These are phyloP conservation scores for Acronicta alni DNA, from an alignment of 2,888 invertebrate species.

Conservation along the genomic window DNA sequence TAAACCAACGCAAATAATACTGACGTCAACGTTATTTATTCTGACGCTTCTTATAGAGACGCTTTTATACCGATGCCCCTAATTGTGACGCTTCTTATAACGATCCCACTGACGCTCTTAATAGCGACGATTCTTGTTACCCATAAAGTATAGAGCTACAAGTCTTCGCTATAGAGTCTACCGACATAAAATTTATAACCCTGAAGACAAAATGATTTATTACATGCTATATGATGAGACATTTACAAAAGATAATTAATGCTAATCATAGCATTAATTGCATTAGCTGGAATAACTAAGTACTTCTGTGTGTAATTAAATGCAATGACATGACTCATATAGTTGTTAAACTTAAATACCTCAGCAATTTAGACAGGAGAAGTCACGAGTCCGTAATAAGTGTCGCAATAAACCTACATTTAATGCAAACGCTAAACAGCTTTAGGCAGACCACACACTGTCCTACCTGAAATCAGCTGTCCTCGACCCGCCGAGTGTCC, in stretches of 20 bases:
- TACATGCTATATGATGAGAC: not conserved
- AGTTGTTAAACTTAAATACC: constrained; percentile 39
- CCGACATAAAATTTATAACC: too few relatives aligned
- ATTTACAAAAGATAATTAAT: not conserved
- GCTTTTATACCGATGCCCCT: too few relatives aligned
- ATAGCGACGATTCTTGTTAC: too few relatives aligned
- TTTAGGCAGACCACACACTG: constrained; percentile 1
- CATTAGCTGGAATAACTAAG: constrained; percentile 24
- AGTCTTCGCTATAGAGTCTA: too few relatives aligned
- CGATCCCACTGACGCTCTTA: too few relatives aligned
- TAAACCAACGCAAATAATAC: too few relatives aligned
- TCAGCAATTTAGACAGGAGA: constrained; percentile 36
- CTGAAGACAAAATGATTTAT: not conserved
- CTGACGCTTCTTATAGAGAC: too few relatives aligned
- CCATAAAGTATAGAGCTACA: too few relatives aligned
- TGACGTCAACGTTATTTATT: too few relatives aligned
- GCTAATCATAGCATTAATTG: constrained; percentile 10
- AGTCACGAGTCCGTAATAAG: constrained; percentile 28
- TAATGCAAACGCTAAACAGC: constrained; percentile 18
- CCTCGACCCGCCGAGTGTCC: too few relatives aligned
- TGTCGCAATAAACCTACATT: constrained; percentile 36
- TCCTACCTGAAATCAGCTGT: not conserved
- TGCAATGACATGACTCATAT: constrained; percentile 27
- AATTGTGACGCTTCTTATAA: too few relatives aligned
- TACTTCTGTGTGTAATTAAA: constrained; percentile 34